A percentile compares a stretch with the other conserved stretches of the same genome.
Evolutionary conservation across 1,140 invertebrate genomes (phyloP).

Genomic region (Platorchestia sp.): DNA sequence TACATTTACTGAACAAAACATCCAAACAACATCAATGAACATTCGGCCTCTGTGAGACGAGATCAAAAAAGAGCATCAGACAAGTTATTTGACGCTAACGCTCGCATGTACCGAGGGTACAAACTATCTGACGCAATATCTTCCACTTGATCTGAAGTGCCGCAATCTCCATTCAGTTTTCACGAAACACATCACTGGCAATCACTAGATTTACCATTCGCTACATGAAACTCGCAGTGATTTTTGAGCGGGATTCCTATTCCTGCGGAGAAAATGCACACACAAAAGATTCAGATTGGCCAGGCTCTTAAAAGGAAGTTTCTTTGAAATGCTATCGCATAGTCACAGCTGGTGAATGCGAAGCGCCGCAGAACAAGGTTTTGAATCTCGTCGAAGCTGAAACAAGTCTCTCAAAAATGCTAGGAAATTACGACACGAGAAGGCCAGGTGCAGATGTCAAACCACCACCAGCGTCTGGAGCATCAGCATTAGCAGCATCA

Average conservation of each 20-base stretch:
- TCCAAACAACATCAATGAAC: too few relatives aligned
- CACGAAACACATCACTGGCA: neutral
- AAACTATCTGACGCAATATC: neutral
- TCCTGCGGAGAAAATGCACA: neutral
- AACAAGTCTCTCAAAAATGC: neutral
- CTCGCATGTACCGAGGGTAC: neutral
- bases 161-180: neutral
- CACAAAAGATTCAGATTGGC: neutral
- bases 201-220: neutral
- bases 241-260: neutral
- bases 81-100: neutral
- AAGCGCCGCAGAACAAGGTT: neutral
- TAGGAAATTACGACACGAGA: neutral
- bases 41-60: neutral
- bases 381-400: neutral
- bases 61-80: neutral
- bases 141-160: neutral
- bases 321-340: constrained; percentile 37
- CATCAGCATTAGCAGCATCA: neutral
- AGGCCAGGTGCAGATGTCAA: neutral
- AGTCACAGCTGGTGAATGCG: neutral
- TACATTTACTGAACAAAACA: too few relatives aligned
- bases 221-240: neutral
- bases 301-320: neutral
- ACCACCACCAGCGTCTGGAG: neutral